Conservation (phyloP, 2,797 vertebrate species). For the Catostomus latipinnis region DNA sequence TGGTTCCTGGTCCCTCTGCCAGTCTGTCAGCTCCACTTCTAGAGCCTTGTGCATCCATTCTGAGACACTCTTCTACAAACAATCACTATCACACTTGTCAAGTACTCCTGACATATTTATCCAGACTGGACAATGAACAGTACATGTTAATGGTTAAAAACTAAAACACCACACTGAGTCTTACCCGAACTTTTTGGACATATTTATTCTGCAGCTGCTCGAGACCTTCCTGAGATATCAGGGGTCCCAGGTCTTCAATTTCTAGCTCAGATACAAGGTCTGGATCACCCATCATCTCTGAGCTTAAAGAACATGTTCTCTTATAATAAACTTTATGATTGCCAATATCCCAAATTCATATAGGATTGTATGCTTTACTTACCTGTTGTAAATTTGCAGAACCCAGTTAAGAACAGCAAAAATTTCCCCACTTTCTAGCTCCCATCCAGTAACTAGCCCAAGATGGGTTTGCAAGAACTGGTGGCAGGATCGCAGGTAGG, state of each 20-base stretch:
- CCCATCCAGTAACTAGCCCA: conserved; percentile 83
- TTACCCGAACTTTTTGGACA: conserved; percentile 87
- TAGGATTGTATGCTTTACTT: conserved; percentile 56
- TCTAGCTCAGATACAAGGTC: conserved; percentile 85
- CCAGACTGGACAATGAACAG: not conserved
- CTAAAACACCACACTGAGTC: conserved; percentile 21
- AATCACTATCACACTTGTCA: conserved; percentile 22
- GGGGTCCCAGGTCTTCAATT: conserved; percentile 80
- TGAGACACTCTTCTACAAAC: conserved; percentile 82
- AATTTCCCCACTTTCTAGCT: conserved; percentile 89
- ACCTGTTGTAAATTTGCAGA: conserved; percentile 89
- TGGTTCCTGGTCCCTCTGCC: conserved; percentile 90
- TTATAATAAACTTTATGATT: not conserved
- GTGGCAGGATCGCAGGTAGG: conserved; percentile 86
- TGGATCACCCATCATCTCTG: conserved; percentile 91
- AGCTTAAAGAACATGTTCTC: conserved; percentile 68
- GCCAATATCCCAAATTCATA: not conserved
- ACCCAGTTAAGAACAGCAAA: conserved; percentile 93
- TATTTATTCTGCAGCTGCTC: conserved; percentile 90
- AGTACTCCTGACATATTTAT: not conserved
- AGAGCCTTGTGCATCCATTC: conserved; percentile 95
- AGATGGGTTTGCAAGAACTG: conserved; percentile 82
- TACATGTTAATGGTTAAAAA: not conserved
- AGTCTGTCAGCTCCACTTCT: conserved; percentile 92
- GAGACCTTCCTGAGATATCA: conserved; percentile 84